Evolutionary conservation across 2,797 vertebrate genomes (phyloP).

Genomic region (Neoniphon sammara): DNA sequence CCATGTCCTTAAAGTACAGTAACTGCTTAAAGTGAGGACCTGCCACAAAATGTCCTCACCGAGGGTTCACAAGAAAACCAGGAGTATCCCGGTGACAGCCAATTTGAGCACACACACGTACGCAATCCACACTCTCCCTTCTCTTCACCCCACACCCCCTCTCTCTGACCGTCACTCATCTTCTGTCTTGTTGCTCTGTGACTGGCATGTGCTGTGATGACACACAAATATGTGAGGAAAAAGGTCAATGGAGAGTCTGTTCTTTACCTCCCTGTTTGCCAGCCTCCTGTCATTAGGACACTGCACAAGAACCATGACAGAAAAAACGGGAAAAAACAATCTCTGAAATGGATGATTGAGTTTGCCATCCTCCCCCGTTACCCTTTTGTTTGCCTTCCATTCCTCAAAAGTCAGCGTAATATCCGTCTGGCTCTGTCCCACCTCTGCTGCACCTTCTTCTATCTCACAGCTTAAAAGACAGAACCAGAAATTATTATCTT

Average conservation of each 20-base stretch:
- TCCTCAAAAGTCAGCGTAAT: conserved; percentile 76
- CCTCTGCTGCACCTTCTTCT: conserved; percentile 68
- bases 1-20: too few relatives aligned
- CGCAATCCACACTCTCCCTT: neutral
- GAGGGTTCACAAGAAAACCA: too few relatives aligned
- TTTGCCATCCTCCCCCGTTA: conserved; percentile 69
- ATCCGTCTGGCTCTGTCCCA: conserved; percentile 68
- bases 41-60: too few relatives aligned
- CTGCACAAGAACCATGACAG: conserved; percentile 54
- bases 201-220: conserved; percentile 41
- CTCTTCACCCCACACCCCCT: neutral
- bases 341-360: conserved; percentile 73
- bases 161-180: neutral
- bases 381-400: conserved; percentile 77
- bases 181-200: conserved; percentile 18
- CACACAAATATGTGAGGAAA: conserved; percentile 30
- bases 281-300: conserved; percentile 56
- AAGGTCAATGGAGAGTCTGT: conserved; percentile 35
- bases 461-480: conserved; percentile 73
- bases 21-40: too few relatives aligned
- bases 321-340: conserved; percentile 35
- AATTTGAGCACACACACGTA: too few relatives aligned
- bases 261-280: conserved; percentile 61
- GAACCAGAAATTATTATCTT: conserved; percentile 84
- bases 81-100: too few relatives aligned